Evolutionary conservation across 1,140 invertebrate genomes (phyloP), one percentile per base, ranked within the genome.

Genomic region (Caerostris extrusa): DNA sequence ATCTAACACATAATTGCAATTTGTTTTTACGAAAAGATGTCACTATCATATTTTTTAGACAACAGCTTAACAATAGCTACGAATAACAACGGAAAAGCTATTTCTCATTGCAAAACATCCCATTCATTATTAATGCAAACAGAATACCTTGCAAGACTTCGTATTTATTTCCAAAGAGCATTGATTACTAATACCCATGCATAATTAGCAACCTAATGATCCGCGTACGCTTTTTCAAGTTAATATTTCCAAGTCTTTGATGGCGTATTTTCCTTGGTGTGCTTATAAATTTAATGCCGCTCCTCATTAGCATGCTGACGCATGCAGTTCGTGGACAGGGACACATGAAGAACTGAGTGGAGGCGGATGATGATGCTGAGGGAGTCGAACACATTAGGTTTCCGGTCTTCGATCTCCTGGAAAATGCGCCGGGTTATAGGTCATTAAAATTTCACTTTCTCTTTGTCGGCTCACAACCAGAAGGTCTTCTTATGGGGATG

Each of bases 401-500:
- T 57, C 19, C 5, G 10, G n/a, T 5, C 34, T 90, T 71, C 14
- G 55, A 81, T 60, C 71, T 91, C 7, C 19, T 10, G 3, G n/a
- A 90, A 90, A 71, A 5, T 10, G 69, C 82, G 71, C 10, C 34
- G 19, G 8, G 90, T 77, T 81, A 91, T 58, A 91, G 90, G 90
- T 34, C 71, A 81, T 81, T 91, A 81, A 91, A 91, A 82, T 81
- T 91, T 91, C 71, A 81, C 60, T n/a, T 91, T 17, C 71, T 57
- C 34, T 91, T 50, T 82, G 71, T 10, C 34, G 71, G 34, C 71
- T 12, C 71, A 2, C 10, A 50, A 34, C 3, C 14, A 12, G 12
- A 14, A 12, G 7, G 34, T 67, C 55, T 55, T 90, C 71, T 12
- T 8, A 12, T 4, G 4, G 56, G 10, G 8, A 19, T 89, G 56